These are phyloP conservation scores for Corythornis cristatus DNA, from an alignment of 2,113 vertebrate species.

Conservation along the genomic window DNA sequence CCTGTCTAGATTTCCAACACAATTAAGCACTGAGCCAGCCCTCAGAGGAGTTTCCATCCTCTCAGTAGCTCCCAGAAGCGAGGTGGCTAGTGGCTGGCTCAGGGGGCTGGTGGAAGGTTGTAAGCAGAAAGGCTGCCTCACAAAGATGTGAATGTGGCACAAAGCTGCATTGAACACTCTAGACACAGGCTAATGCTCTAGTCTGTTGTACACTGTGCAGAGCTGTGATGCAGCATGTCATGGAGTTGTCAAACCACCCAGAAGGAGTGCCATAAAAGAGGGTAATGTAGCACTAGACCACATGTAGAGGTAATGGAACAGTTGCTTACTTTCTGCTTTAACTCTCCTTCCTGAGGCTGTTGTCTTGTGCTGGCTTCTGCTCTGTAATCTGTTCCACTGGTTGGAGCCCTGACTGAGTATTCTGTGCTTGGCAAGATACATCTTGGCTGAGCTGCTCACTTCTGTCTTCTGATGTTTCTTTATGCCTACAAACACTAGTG, in stretches of 20 bases:
- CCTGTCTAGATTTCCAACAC: background rate
- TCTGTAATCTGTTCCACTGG: slow-evolving; percentile 34
- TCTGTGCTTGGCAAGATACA: slow-evolving; percentile 22
- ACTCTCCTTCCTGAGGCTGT: slow-evolving; percentile 21
- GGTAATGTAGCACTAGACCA: background rate
- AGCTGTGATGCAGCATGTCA: slow-evolving; percentile 44
- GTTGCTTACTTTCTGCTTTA: slow-evolving; percentile 43
- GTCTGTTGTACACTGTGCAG: background rate
- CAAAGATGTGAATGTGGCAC: background rate
- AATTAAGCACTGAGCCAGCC: background rate
- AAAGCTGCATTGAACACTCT: background rate
- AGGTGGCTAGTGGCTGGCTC: background rate
- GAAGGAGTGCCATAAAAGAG: slow-evolving; percentile 2
- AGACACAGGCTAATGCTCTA: slow-evolving; percentile 30
- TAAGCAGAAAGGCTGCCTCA: background rate
- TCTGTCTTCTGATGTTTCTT: background rate
- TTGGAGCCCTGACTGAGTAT: slow-evolving; percentile 18
- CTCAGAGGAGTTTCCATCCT: background rate
- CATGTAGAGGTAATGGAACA: slow-evolving; percentile 41
- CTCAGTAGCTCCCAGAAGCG: background rate
- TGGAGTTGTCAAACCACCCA: slow-evolving; percentile 31
- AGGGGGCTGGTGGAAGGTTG: background rate
- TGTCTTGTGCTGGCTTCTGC: slow-evolving; percentile 51
- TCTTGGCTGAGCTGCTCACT: slow-evolving; percentile 16
- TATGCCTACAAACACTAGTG: background rate